A percentile compares a stretch with the other conserved stretches of the same genome.
Conservation (phyloP, 2,113 vertebrate genomes). For the Serinus canaria region DNA sequence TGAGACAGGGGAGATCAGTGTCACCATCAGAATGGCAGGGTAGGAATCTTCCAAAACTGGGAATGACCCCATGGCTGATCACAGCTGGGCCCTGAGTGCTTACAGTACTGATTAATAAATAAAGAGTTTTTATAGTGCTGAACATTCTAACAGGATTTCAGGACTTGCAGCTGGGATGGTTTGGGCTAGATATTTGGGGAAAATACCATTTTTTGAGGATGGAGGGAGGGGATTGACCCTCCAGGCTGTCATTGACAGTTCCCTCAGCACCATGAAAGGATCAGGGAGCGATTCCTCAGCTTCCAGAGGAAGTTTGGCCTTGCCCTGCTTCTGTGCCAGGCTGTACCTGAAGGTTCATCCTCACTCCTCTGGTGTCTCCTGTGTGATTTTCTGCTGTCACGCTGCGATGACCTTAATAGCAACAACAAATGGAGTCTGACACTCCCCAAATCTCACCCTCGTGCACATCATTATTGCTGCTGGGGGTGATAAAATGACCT, state of each 20-base stretch:
- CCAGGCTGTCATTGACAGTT: not conserved
- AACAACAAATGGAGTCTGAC: accelerated
- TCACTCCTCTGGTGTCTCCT: accelerated
- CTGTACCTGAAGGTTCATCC: not conserved
- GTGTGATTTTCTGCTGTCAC: not conserved
- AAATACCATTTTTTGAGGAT: not conserved
- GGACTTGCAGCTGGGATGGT: accelerated
- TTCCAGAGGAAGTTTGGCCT: not conserved
- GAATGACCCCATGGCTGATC: not conserved
- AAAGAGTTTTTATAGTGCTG: not conserved
- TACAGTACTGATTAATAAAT: not conserved
- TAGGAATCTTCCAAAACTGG: not conserved
- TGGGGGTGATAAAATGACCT: not conserved
- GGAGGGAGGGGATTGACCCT: not conserved
- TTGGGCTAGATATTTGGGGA: not conserved
- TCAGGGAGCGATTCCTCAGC: not conserved
- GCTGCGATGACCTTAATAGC: not conserved
- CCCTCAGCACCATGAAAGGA: not conserved
- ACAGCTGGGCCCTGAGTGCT: not conserved
- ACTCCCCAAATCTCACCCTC: not conserved
- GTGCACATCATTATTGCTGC: accelerated
- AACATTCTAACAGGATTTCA: too few species aligned
- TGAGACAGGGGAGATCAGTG: not conserved
- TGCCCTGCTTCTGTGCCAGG: not conserved
- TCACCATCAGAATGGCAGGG: accelerated